Base-by-base conservation (phyloP, 2,797 vertebrate species). In the Phaenicophaeus curvirostris region DNA sequence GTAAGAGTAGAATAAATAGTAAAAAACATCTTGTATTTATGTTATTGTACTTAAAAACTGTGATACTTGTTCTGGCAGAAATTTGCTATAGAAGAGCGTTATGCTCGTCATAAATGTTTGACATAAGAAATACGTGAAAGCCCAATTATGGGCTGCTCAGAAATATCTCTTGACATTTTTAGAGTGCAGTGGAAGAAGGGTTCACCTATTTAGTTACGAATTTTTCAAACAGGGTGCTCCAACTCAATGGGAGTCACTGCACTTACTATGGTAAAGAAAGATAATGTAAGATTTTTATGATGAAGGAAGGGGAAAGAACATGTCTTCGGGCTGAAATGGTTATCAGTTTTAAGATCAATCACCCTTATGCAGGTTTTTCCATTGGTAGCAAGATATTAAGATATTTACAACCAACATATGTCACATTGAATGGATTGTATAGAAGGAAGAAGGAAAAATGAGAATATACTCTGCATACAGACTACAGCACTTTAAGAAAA, bases 101-200 rank as follows among this genome's bases (percentile, higher is more conserved):
- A 75, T 90, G 65, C 41, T 72, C 73, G n/a, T 92, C 85, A 93
- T 83, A 95, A 94, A 90, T 18, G 10, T 95, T 94, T 91, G 69
- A 86, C 87, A 84, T 59, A 65, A 28, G 84, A 96, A 97, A 95
- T 93, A 91, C 15, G 54, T 82, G 74, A 44, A 93, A 94, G 86
- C 96, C 65, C 87, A 97, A 91, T 95, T 94, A 93, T 13, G 55
- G 58, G 44, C 66, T 88, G 85, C 92, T 94, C 44, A 90, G 85
- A 92, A 96, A 92, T 72, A 94, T 69, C 92, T 93, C 83, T 94
- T 97, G 93, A 96, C 77, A 95, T 92, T 96, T 97, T 96, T 85
- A 95, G 85, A 92, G 91, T 93, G 78, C 82, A 44, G 17, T 88
- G 87, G 83, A 80, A 50, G 39, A 87, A 74, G 53, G n/a, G 42